Percentiles rank a stretch among this genome's conserved stretches.
Evolutionary conservation across 2,888 invertebrate species (phyloP).

Genomic region (Gymnoscelis rufifasciata): DNA sequence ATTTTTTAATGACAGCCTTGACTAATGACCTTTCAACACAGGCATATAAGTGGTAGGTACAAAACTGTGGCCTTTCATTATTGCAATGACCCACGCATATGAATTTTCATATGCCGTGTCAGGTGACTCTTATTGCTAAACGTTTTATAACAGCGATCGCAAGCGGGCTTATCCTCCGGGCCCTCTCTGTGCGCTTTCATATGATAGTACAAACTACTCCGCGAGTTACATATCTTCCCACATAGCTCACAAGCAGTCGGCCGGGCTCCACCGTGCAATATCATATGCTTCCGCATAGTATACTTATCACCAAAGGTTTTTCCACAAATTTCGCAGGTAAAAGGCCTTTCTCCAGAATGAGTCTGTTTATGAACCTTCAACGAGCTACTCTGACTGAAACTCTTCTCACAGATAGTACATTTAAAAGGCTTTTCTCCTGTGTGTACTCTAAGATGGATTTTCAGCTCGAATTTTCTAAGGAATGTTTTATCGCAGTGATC

Average conservation of each 20-base stretch:
- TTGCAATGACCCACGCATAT: conserved; percentile 4
- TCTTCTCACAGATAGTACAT: conserved; percentile 1
- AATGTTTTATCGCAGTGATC: conserved; percentile 11
- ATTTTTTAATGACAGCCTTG: no score
- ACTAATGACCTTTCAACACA: no score
- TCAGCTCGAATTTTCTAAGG: conserved; percentile 5
- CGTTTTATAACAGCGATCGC: conserved; percentile 10
- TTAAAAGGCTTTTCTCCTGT: conserved; percentile 6
- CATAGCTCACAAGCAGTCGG: conserved; percentile 15
- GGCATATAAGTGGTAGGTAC: no score
- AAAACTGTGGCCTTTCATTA: background rate
- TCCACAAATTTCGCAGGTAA: conserved; percentile 8
- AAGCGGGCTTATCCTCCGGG: conserved; percentile 7
- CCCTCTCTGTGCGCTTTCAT: conserved; percentile 6
- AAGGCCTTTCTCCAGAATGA: conserved; percentile 5
- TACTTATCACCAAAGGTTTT: conserved; percentile 11
- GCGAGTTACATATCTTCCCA: conserved; percentile 3
- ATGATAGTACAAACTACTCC: conserved; percentile 9
- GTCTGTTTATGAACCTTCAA: conserved; percentile 4
- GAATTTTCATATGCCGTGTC: conserved; percentile 15
- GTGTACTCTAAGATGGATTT: conserved; percentile 9
- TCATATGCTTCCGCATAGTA: conserved; percentile 15
- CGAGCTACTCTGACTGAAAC: conserved; percentile 7
- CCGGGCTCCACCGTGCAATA: conserved; percentile 14
- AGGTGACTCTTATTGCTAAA: conserved; percentile 9